Evolutionary conservation across 2,797 vertebrate species (phyloP).

Genomic region (Pelodytes ibericus): DNA sequence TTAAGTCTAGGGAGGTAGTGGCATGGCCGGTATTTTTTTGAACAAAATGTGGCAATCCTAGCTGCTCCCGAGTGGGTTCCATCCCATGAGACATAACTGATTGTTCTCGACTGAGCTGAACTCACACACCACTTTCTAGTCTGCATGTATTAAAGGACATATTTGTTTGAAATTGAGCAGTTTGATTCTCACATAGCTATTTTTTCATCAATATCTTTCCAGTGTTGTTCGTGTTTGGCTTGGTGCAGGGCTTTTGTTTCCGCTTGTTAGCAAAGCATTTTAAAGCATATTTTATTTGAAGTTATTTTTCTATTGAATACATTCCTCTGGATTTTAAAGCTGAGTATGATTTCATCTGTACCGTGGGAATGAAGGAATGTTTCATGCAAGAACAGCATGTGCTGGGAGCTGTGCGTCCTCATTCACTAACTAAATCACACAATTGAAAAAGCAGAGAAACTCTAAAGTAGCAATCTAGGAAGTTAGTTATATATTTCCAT

Average conservation of each 20-base stretch:
- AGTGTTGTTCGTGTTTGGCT: not conserved
- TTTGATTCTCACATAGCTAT: no score
- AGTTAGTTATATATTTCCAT: constrained; percentile 40
- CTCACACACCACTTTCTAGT: no score
- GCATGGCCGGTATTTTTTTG: no score
- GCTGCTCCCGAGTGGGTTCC: no score
- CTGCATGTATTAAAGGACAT: no score
- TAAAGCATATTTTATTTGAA: constrained; percentile 24
- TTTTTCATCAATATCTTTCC: not conserved
- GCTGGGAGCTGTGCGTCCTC: constrained; percentile 63
- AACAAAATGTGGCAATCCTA: no score
- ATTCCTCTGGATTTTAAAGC: constrained; percentile 61
- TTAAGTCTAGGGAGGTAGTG: no score
- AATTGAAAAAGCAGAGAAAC: constrained; percentile 64
- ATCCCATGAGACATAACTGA: no score
- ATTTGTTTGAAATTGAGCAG: no score
- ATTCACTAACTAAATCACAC: constrained; percentile 67
- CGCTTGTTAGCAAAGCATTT: not conserved
- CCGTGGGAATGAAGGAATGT: constrained; percentile 62
- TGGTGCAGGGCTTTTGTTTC: not conserved
- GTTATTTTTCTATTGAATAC: constrained; percentile 59
- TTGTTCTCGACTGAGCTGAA: no score
- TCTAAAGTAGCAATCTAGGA: constrained; percentile 61
- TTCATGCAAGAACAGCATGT: constrained; percentile 64
- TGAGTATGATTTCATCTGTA: constrained; percentile 60